Percentiles rank a stretch among this genome's conserved stretches.
phyloP scores from a whole-genome alignment of 2,797 vertebrate species.

The Lindbergichthys nudifrons region DNA sequence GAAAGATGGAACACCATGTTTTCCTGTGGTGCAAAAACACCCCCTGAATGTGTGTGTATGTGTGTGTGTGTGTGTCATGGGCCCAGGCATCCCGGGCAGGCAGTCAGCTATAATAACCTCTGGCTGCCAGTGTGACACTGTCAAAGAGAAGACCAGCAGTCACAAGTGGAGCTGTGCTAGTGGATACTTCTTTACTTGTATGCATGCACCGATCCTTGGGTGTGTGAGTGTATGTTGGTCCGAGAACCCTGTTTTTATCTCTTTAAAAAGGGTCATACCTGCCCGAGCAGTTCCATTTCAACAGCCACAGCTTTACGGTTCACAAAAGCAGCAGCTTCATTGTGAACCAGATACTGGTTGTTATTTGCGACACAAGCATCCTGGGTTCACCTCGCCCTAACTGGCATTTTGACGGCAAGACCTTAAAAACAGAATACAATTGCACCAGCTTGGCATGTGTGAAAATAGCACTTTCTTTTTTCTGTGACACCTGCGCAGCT shows the following conservation, averaged over 20 bases:
- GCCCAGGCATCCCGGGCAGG: slow-evolving; percentile 33
- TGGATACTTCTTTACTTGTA: slow-evolving; percentile 4
- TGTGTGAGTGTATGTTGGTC: slow-evolving; percentile 15
- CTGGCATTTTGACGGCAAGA: slow-evolving; percentile 55
- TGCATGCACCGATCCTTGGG: slow-evolving; percentile 15
- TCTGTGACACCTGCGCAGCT: slow-evolving; percentile 54
- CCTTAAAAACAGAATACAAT: slow-evolving; percentile 49
- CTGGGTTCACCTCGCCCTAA: slow-evolving; percentile 48
- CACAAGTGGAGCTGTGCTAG: slow-evolving; percentile 22
- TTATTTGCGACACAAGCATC: slow-evolving; percentile 52
- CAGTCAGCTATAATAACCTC: slow-evolving; percentile 63
- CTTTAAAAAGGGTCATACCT: slow-evolving; percentile 34
- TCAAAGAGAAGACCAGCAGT: slow-evolving; percentile 37
- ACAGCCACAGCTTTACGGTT: slow-evolving; percentile 13
- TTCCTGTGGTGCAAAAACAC: slow-evolving; percentile 36
- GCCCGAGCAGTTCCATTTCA: slow-evolving; percentile 32
- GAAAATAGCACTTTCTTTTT: slow-evolving; percentile 55
- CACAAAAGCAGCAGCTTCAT: slow-evolving; percentile 25
- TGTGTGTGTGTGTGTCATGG: slow-evolving; percentile 34
- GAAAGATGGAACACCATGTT: slow-evolving; percentile 19
- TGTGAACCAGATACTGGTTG: slow-evolving; percentile 29
- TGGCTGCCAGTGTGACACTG: slow-evolving; percentile 55
- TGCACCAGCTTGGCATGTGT: slow-evolving; percentile 46
- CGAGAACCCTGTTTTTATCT: slow-evolving; percentile 41
- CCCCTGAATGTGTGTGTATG: slow-evolving; percentile 34